Conservation (phyloP, 2,888 invertebrate species). For the Nebria brevicollis region DNA sequence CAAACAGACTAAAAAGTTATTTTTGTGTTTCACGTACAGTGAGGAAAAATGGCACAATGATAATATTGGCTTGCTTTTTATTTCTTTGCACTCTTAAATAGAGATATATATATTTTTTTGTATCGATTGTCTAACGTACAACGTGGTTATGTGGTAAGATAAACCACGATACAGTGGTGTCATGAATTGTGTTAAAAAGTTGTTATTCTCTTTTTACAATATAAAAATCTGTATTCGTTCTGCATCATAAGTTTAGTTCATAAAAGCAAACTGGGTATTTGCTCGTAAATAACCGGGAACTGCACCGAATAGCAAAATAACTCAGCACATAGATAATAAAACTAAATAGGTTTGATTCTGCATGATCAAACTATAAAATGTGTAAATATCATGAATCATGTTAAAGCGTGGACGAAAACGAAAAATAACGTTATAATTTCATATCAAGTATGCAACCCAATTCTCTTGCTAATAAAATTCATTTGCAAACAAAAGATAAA, state of each 20-base stretch:
- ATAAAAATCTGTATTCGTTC: neutral
- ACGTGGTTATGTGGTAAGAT: neutral
- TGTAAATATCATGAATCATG: neutral
- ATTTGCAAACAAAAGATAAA: no score
- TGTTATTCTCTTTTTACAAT: neutral
- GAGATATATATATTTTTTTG: no score
- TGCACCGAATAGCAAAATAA: neutral
- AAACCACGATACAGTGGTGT: neutral
- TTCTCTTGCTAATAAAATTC: no score
- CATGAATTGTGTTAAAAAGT: neutral
- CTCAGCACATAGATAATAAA: neutral
- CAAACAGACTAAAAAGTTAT: no score
- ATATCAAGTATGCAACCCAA: no score
- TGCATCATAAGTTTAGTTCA: neutral
- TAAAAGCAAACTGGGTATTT: neutral
- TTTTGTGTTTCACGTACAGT: no score
- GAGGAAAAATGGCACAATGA: no score
- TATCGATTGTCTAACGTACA: no score
- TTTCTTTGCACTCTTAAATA: no score
- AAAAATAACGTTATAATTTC: neutral
- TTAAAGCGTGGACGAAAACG: neutral
- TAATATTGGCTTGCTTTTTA: no score
- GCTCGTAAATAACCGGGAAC: neutral
- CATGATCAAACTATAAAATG: constrained; percentile 1
- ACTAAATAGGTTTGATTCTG: neutral